Evolutionary conservation across 1,140 invertebrate genomes (phyloP).

Genomic region (Pseudobourletiella spinata): DNA sequence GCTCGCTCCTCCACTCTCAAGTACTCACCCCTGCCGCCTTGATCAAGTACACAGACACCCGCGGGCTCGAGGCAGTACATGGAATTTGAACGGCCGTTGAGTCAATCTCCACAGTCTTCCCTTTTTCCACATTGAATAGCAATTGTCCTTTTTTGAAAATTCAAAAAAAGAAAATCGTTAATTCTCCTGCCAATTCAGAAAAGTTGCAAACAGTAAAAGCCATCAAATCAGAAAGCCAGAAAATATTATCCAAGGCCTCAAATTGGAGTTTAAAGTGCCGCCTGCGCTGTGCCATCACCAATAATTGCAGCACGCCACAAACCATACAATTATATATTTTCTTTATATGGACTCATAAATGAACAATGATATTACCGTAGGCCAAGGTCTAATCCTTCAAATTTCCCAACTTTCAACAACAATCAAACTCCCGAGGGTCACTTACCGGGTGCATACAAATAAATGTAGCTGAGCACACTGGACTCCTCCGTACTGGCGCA

Average conservation of each 20-base stretch:
- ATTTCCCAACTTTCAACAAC: too few relatives aligned
- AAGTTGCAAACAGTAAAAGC: neutral
- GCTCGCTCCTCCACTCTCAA: neutral
- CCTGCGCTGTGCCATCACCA: too few relatives aligned
- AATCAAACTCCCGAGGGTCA: too few relatives aligned
- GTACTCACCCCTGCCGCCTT: neutral
- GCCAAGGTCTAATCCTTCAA: too few relatives aligned
- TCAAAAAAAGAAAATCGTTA: neutral
- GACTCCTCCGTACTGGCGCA: neutral
- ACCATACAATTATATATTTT: too few relatives aligned
- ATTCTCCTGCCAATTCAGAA: neutral
- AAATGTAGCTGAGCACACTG: neutral
- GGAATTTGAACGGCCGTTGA: neutral
- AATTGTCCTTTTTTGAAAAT: neutral
- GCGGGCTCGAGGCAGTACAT: conserved; percentile 4
- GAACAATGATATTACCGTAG: too few relatives aligned
- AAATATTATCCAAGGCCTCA: too few relatives aligned
- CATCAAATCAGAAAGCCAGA: too few relatives aligned
- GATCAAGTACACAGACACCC: neutral
- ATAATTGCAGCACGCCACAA: too few relatives aligned
- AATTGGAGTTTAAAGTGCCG: too few relatives aligned
- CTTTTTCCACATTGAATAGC: neutral
- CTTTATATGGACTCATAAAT: too few relatives aligned
- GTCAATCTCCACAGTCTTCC: neutral
- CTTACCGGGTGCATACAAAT: neutral